phyloP scores from a whole-genome alignment of 2,888 invertebrate genomes.

The Watsonalla binaria region DNA sequence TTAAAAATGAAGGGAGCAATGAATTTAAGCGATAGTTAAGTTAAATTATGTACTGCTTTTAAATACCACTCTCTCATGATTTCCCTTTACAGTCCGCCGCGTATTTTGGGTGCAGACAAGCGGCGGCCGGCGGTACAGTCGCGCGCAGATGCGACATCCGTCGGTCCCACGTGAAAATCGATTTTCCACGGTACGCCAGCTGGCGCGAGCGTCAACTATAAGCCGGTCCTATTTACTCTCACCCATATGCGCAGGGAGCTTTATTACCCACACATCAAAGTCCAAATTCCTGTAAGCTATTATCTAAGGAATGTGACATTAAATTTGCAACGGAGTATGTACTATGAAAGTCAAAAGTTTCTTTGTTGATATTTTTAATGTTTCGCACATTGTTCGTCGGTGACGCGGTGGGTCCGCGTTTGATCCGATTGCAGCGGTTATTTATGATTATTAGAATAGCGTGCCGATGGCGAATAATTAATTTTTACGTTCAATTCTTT shows the following conservation, averaged over 20 bases:
- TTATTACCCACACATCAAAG: conserved; percentile 27
- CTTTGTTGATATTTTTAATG: conserved; percentile 79
- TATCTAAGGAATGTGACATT: conserved; percentile 13
- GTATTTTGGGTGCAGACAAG: conserved; percentile 62
- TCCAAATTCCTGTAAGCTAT: conserved; percentile 17
- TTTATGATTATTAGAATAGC: conserved; percentile 76
- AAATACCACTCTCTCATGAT: conserved; percentile 30
- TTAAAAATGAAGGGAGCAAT: too few relatives aligned
- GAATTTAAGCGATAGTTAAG: background rate
- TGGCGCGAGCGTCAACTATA: conserved; percentile 70
- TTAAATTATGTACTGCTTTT: conserved; percentile 8
- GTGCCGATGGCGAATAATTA: conserved; percentile 71
- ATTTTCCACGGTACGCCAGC: conserved; percentile 77
- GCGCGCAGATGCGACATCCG: conserved; percentile 75
- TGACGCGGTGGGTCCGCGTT: conserved; percentile 67
- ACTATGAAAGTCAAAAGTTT: conserved; percentile 76
- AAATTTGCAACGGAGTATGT: conserved; percentile 50
- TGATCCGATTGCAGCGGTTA: conserved; percentile 72
- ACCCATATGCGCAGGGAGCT: conserved; percentile 11
- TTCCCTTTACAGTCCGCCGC: conserved; percentile 46
- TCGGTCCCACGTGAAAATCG: conserved; percentile 76
- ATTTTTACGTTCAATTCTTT: conserved; percentile 70
- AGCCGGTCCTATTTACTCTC: conserved; percentile 27
- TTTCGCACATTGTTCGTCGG: conserved; percentile 73
- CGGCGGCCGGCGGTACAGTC: conserved; percentile 42